Evolutionary conservation across 2,888 invertebrate species (phyloP).

Genomic region (Tortricodes alternella): DNA sequence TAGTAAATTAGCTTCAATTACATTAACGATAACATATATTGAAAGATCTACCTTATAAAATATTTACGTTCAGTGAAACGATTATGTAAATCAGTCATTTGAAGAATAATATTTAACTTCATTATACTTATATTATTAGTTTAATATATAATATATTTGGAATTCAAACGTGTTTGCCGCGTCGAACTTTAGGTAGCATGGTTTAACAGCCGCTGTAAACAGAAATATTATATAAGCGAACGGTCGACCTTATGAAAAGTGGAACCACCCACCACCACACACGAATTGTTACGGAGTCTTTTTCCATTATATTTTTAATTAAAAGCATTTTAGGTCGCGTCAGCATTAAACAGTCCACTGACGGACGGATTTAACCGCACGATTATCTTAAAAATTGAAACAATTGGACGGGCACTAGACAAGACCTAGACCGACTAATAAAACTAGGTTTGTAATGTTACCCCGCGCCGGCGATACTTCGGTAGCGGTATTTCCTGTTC

Average conservation of each 20-base stretch:
- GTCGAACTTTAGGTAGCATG: background rate
- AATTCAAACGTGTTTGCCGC: background rate
- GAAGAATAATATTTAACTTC: conserved; percentile 60
- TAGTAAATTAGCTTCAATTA: conserved; percentile 39
- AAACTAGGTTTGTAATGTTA: conserved; percentile 2
- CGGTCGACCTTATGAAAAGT: background rate
- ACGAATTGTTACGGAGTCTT: background rate
- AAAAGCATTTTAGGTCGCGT: conserved; percentile 40
- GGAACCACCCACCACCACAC: background rate
- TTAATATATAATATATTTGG: background rate
- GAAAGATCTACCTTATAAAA: conserved; percentile 47
- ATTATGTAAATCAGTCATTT: conserved; percentile 74
- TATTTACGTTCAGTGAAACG: conserved; percentile 58
- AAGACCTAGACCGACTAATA: conserved; percentile 2
- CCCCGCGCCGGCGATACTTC: background rate
- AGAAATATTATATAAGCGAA: background rate
- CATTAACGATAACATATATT: conserved; percentile 42
- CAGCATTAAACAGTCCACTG: conserved; percentile 52
- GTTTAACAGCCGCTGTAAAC: background rate
- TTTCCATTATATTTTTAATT: conserved; percentile 40
- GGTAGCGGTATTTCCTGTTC: background rate
- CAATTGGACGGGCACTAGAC: background rate
- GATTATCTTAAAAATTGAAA: conserved; percentile 37
- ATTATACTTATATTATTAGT: conserved; percentile 41
- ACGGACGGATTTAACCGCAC: conserved; percentile 59